phyloP scores from a whole-genome alignment of 1,140 invertebrate genomes.

The Drosophila oshimai region DNA sequence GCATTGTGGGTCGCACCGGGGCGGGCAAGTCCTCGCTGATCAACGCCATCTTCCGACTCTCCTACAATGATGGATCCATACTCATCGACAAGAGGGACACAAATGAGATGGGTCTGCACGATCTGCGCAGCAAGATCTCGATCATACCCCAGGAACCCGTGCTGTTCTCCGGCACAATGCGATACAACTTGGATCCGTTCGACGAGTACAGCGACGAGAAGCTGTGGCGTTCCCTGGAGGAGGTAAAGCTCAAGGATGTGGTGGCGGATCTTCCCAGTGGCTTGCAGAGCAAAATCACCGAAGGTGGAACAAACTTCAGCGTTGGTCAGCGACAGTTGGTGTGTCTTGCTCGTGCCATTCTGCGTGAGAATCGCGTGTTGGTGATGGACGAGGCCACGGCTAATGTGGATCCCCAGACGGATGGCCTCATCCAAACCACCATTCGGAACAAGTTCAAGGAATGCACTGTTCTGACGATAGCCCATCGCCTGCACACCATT shows the following conservation, averaged over 20 bases:
- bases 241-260: constrained; percentile 88
- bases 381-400: constrained; percentile 89
- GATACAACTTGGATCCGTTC: constrained; percentile 93
- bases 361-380: constrained; percentile 90
- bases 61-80: constrained; percentile 88
- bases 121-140: constrained; percentile 90
- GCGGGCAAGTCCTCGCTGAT: constrained; percentile 96
- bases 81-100: constrained; percentile 88
- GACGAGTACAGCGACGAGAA: constrained; percentile 89
- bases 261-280: constrained; percentile 86
- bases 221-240: constrained; percentile 91
- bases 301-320: constrained; percentile 91
- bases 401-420: constrained; percentile 89
- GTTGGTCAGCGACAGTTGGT: constrained; percentile 93
- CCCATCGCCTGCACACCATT: constrained; percentile 91
- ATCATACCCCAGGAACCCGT: constrained; percentile 96
- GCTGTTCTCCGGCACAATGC: constrained; percentile 91
- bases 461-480: constrained; percentile 93
- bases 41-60: constrained; percentile 89
- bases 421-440: constrained; percentile 88
- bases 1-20: constrained; percentile 93
- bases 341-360: constrained; percentile 90
- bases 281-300: constrained; percentile 88
- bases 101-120: constrained; percentile 85
- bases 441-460: constrained; percentile 88